Percentiles rank a stretch among this genome's conserved stretches.
phyloP scores from a whole-genome alignment of 2,797 vertebrate species.

The Phrynocephalus guinanensis region DNA sequence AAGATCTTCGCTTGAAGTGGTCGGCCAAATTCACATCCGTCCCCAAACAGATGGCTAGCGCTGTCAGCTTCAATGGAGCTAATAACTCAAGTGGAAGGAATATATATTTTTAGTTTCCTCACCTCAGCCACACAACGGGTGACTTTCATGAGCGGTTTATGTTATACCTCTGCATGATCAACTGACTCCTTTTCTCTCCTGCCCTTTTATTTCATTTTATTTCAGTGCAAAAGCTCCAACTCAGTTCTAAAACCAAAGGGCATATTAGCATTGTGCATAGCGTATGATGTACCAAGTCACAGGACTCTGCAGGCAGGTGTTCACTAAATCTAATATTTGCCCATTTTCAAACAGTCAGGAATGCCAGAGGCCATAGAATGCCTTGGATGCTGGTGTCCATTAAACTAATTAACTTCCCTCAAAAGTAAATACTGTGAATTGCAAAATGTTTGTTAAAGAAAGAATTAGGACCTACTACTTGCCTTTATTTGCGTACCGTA shows the following conservation, averaged over 20 bases:
- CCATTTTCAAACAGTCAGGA: no score
- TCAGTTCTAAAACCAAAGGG: not conserved
- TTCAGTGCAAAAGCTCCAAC: not conserved
- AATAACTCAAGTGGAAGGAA: not conserved
- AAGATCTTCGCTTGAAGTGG: not conserved
- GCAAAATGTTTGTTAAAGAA: not conserved
- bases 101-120: not conserved
- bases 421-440: not conserved
- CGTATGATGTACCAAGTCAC: not conserved
- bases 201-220: not conserved
- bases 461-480: not conserved
- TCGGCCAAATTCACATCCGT: not conserved
- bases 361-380: not conserved
- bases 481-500: not conserved
- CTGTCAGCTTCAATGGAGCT: slow-evolving; percentile 8
- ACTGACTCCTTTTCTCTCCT: not conserved
- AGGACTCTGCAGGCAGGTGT: no score
- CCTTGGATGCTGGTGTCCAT: not conserved
- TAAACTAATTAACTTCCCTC: not conserved
- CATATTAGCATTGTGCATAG: not conserved
- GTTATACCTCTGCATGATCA: not conserved
- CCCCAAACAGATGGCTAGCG: not conserved
- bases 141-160: not conserved
- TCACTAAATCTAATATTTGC: no score
- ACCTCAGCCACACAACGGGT: not conserved